A percentile compares a stretch with the other conserved stretches of the same genome.
Evolutionary conservation across 2,888 invertebrate genomes (phyloP).

Genomic region (Scelioninae gen. 2): DNA sequence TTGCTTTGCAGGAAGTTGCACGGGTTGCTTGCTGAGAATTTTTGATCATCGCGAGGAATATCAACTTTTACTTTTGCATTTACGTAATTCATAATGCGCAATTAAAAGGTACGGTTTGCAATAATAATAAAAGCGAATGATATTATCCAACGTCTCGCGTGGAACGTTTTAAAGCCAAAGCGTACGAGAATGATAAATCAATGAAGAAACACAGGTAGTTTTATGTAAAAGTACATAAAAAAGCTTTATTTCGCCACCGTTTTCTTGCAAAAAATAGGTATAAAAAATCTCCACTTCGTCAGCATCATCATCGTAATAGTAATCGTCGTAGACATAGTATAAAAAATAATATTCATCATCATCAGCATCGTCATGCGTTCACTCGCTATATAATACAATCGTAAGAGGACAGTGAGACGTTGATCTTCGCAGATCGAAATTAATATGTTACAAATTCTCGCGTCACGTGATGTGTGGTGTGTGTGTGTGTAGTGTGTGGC

Average conservation of each 20-base stretch:
- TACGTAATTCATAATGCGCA: constrained; percentile 5
- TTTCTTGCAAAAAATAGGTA: constrained; percentile 75
- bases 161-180: not conserved
- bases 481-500: constrained; percentile 63
- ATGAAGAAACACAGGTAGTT: constrained; percentile 51
- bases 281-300: constrained; percentile 69
- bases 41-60: not conserved
- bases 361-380: constrained; percentile 62
- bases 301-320: constrained; percentile 62
- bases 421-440: constrained; percentile 61
- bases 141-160: not conserved
- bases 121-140: not conserved
- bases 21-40: constrained; percentile 10
- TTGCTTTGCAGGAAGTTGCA: no score
- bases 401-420: constrained; percentile 63
- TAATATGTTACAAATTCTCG: constrained; percentile 63
- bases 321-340: constrained; percentile 58
- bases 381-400: constrained; percentile 65
- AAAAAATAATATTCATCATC: constrained; percentile 61
- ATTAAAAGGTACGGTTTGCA: constrained; percentile 11
- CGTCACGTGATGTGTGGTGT: constrained; percentile 63
- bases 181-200: constrained; percentile 12
- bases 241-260: constrained; percentile 76
- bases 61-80: constrained; percentile 19
- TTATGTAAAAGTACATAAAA: constrained; percentile 75